Conservation (phyloP, 2,113 vertebrate genomes). For the Girardinichthys multiradiatus region DNA sequence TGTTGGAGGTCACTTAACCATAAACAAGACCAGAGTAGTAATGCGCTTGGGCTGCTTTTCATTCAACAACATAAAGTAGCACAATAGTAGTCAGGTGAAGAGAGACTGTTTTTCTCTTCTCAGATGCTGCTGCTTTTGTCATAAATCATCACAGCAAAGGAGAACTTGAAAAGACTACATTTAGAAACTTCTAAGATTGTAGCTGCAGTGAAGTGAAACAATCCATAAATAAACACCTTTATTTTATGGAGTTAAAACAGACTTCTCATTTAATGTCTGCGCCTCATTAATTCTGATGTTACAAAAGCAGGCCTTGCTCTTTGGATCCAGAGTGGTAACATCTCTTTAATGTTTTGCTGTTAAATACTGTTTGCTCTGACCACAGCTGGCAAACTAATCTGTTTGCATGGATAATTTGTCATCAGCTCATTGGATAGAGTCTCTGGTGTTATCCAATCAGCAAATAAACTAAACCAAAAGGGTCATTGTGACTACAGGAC, state of each 20-base stretch:
- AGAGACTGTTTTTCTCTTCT: neutral
- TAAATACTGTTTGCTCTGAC: constrained; percentile 49
- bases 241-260: neutral
- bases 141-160: neutral
- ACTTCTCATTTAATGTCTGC: neutral
- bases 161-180: constrained; percentile 18
- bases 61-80: neutral
- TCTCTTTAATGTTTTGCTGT: constrained; percentile 17
- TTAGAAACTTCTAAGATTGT: constrained; percentile 13
- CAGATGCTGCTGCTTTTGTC: neutral
- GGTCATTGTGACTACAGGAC: constrained; percentile 38
- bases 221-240: neutral
- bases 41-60: neutral
- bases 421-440: constrained; percentile 46
- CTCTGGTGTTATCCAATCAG: constrained; percentile 41
- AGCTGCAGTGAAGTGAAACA: neutral
- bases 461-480: neutral
- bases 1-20: constrained; percentile 9
- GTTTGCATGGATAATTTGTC: constrained; percentile 58
- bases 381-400: constrained; percentile 41
- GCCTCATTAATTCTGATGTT: neutral
- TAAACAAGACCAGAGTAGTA: constrained; percentile 1
- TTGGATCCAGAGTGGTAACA: constrained; percentile 2
- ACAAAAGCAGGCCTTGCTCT: constrained; percentile 22
- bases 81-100: neutral